Percentiles rank a stretch among this genome's conserved stretches.
Evolutionary conservation across 2,888 invertebrate species (phyloP).

Genomic region (Zele albiditarsus): DNA sequence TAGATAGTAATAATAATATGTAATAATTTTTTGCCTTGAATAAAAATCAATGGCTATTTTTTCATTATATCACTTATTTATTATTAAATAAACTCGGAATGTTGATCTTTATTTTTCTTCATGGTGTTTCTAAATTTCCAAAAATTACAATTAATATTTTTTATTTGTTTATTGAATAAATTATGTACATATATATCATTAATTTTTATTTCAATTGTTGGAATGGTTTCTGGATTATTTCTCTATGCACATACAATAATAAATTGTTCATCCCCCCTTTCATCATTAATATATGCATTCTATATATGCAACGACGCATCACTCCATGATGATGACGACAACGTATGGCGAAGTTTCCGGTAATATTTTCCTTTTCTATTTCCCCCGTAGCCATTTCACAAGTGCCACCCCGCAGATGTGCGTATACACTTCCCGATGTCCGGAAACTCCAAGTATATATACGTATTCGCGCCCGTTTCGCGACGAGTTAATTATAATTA

Average conservation of each 20-base stretch:
- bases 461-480: conserved; percentile 33
- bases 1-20: too few species aligned
- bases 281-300: neutral
- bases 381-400: neutral
- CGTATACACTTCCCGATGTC: conserved; percentile 51
- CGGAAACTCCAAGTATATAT: conserved; percentile 47
- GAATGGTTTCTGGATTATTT: too few species aligned
- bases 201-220: too few species aligned
- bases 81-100: too few species aligned
- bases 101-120: too few species aligned
- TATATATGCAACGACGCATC: conserved; percentile 1
- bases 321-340: neutral
- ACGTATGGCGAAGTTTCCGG: conserved; percentile 40
- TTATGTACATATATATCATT: too few species aligned
- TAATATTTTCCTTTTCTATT: neutral
- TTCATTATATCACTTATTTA: too few species aligned
- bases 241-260: neutral
- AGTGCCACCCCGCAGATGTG: conserved; percentile 30
- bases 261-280: conserved; percentile 7
- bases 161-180: too few species aligned
- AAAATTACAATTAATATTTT: too few species aligned
- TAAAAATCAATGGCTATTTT: too few species aligned
- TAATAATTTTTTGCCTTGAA: too few species aligned
- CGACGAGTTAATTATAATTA: conserved; percentile 59
- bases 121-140: too few species aligned